These are phyloP conservation scores for Drosophila kikkawai DNA, from an alignment of 1,140 invertebrate species.

Conservation along the genomic window DNA sequence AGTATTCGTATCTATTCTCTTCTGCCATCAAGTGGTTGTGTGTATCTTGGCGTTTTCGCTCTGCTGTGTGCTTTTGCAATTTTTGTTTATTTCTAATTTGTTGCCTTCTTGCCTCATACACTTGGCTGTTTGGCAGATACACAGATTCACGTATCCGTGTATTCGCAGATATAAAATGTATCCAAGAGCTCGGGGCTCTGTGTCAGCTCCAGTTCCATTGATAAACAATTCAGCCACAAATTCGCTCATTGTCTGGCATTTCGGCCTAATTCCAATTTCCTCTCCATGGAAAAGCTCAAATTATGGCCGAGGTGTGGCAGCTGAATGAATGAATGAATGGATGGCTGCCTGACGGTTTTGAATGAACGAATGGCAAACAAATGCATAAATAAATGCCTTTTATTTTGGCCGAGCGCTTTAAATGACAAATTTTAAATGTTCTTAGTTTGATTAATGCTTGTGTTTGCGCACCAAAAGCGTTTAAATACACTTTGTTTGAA, in stretches of 20 bases:
- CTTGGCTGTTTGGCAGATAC: constrained; percentile 35
- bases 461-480: constrained; percentile 9
- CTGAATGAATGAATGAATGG: constrained; percentile 21
- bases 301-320: constrained; percentile 47
- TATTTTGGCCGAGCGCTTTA: constrained; percentile 17
- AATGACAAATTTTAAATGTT: constrained; percentile 11
- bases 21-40: constrained; percentile 17
- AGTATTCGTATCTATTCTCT: constrained; percentile 24
- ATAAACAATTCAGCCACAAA: constrained; percentile 54
- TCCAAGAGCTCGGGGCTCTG: constrained; percentile 17
- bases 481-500: neutral
- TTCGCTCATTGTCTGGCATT: constrained; percentile 52
- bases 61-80: constrained; percentile 54
- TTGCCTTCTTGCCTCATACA: constrained; percentile 41
- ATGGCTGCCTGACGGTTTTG: constrained; percentile 1
- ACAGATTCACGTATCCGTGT: neutral
- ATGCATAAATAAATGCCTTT: constrained; percentile 32
- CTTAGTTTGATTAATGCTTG: constrained; percentile 25
- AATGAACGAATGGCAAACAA: constrained; percentile 23
- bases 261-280: constrained; percentile 42
- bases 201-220: constrained; percentile 53
- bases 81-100: constrained; percentile 65
- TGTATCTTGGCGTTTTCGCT: constrained; percentile 25
- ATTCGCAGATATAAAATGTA: constrained; percentile 25
- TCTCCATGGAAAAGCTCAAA: constrained; percentile 27